Percentiles rank a stretch among this genome's conserved stretches.
Conservation (phyloP, 2,888 invertebrate species). For the Melinaea menophilus region DNA sequence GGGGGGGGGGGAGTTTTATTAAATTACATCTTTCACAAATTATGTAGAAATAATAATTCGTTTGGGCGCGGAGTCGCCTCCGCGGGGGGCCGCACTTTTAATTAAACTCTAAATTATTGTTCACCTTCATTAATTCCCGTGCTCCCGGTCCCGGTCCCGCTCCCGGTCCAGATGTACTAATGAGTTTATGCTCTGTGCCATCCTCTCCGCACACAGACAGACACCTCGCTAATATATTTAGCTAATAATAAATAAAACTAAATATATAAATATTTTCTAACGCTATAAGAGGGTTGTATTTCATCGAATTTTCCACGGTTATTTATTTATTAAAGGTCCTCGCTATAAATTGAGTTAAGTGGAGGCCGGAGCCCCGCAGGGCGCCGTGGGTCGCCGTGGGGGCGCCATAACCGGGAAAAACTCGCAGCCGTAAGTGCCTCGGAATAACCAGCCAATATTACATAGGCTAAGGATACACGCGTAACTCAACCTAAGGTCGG, state of each 20-base stretch:
- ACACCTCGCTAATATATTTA: not conserved
- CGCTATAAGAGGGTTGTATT: slow-evolving; percentile 60
- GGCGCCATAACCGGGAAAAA: slow-evolving; percentile 71
- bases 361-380: slow-evolving; percentile 69
- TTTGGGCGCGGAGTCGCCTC: slow-evolving; percentile 57
- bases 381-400: slow-evolving; percentile 69
- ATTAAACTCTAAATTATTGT: slow-evolving; percentile 78
- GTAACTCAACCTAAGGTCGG: slow-evolving; percentile 35
- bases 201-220: slow-evolving; percentile 33
- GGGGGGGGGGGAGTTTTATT: slow-evolving; percentile 57
- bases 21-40: slow-evolving; percentile 75
- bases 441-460: slow-evolving; percentile 56
- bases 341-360: slow-evolving; percentile 77
- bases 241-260: too few relatives aligned
- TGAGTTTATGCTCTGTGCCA: slow-evolving; percentile 74
- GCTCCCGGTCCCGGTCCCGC: slow-evolving; percentile 55
- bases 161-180: slow-evolving; percentile 54
- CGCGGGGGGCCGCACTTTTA: slow-evolving; percentile 73
- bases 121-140: slow-evolving; percentile 76
- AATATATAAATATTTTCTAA: slow-evolving; percentile 28
- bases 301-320: slow-evolving; percentile 75
- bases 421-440: slow-evolving; percentile 72
- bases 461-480: slow-evolving; percentile 42
- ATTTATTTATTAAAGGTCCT: slow-evolving; percentile 77
- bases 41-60: slow-evolving; percentile 70